A percentile compares a stretch with the other conserved stretches of the same genome.
Conservation (phyloP, 1,140 invertebrate genomes). For the Drosophila nasuta region DNA sequence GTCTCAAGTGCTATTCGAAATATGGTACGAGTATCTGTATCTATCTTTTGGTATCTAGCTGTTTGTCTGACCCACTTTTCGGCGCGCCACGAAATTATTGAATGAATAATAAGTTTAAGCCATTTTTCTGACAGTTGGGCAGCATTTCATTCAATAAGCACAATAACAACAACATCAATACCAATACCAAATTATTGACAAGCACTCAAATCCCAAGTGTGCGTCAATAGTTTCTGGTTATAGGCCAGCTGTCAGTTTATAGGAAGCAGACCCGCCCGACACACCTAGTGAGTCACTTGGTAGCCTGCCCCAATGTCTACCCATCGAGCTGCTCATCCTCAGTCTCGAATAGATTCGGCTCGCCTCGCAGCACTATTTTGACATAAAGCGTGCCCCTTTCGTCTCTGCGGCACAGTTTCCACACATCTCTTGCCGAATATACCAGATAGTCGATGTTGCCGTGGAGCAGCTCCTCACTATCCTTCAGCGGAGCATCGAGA, state of each 20-base stretch:
- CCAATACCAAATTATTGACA: conserved; percentile 64
- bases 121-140: conserved; percentile 50
- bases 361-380: conserved; percentile 42
- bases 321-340: conserved; percentile 1
- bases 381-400: conserved; percentile 17
- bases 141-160: conserved; percentile 43
- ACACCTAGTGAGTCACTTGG: conserved; percentile 44
- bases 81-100: conserved; percentile 63
- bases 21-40: conserved; percentile 9
- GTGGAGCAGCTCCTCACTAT: conserved; percentile 40
- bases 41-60: conserved; percentile 30
- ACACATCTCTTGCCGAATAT: conserved; percentile 43
- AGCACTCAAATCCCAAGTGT: conserved; percentile 65
- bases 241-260: conserved; percentile 46
- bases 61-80: conserved; percentile 63
- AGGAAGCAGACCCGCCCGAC: not conserved
- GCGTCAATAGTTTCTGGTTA: conserved; percentile 66
- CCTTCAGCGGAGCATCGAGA: conserved; percentile 29
- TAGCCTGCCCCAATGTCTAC: not conserved
- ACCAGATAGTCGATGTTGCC: conserved; percentile 52
- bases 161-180: conserved; percentile 5
- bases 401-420: conserved; percentile 16
- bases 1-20: conserved; percentile 9
- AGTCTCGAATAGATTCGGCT: conserved; percentile 39
- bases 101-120: conserved; percentile 62